Percentiles rank a stretch among this genome's conserved stretches.
These are phyloP conservation scores for Petrosia ficiformis DNA, from an alignment of 37 sponge, comb jelly and placozoan species.

Conservation along the genomic window DNA sequence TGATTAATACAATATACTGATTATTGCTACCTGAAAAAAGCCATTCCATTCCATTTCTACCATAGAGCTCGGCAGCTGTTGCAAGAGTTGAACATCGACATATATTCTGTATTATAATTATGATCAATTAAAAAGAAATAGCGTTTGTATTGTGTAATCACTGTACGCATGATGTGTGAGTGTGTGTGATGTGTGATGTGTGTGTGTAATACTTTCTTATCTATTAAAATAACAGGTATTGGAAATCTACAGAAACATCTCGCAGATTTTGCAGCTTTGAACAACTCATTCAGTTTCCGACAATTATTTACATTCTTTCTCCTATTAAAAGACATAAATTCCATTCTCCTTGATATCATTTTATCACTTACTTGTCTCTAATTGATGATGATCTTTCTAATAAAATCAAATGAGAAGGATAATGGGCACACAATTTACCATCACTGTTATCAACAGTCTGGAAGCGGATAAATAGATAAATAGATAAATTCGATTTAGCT, in stretches of 20 bases:
- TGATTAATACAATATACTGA: too few relatives aligned
- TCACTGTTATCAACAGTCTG: background rate
- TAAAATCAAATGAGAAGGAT: background rate
- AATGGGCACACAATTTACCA: background rate
- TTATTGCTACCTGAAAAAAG: conserved; percentile 47
- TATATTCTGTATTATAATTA: conserved; percentile 53
- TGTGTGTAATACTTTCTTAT: too few relatives aligned
- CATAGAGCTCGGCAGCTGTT: conserved; percentile 80
- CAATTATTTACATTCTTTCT: conserved; percentile 11
- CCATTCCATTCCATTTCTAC: conserved; percentile 88
- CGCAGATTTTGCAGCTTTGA: conserved; percentile 74
- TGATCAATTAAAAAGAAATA: conserved; percentile 2
- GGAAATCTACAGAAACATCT: conserved; percentile 88
- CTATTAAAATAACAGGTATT: conserved; percentile 85
- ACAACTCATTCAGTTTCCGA: conserved; percentile 54
- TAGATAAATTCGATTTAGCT: too few relatives aligned
- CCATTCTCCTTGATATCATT: background rate
- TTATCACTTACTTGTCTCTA: background rate
- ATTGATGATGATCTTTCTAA: conserved; percentile 42
- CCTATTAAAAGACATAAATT: background rate
- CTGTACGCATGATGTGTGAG: too few relatives aligned
- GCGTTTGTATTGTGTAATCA: background rate
- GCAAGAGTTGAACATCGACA: conserved; percentile 91
- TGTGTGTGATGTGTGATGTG: too few relatives aligned
- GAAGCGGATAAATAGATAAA: background rate